These are phyloP conservation scores for Orchesella cincta DNA, from an alignment of 1,140 invertebrate genomes.

Conservation along the genomic window DNA sequence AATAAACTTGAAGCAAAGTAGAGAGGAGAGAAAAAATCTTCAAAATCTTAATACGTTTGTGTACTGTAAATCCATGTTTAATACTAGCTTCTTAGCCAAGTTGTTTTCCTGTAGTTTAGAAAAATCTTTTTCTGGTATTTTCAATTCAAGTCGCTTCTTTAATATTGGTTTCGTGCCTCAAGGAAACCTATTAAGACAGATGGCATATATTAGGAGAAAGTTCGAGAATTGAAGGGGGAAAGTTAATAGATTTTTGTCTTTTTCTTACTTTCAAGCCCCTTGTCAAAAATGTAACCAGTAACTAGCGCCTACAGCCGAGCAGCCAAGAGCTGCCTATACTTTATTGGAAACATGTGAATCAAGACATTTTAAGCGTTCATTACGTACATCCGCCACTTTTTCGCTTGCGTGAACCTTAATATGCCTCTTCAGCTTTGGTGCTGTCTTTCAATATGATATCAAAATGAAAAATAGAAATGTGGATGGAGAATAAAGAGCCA, in stretches of 20 bases:
- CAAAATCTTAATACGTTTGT: neutral
- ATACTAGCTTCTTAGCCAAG: neutral
- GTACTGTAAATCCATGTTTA: neutral
- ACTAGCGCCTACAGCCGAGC: too few relatives aligned
- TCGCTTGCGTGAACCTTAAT: too few relatives aligned
- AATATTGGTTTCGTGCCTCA: neutral
- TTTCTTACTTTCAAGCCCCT: neutral
- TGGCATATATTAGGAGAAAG: neutral
- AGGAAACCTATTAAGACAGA: slow-evolving; percentile 10
- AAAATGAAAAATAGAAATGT: too few relatives aligned
- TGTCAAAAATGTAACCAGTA: too few relatives aligned
- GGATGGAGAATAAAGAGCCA: too few relatives aligned
- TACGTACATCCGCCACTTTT: too few relatives aligned
- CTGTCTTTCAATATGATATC: too few relatives aligned
- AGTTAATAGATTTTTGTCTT: slow-evolving; percentile 22
- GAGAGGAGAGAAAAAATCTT: neutral
- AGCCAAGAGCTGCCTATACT: too few relatives aligned
- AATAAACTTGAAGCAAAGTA: neutral
- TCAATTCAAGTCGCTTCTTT: neutral
- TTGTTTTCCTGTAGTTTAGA: neutral
- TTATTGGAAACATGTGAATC: too few relatives aligned
- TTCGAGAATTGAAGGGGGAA: neutral
- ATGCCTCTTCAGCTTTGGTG: too few relatives aligned
- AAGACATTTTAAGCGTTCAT: too few relatives aligned
- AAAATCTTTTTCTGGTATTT: slow-evolving; percentile 1